phyloP scores from a whole-genome alignment of 2,113 vertebrate species.

The Atrichornis clamosus region DNA sequence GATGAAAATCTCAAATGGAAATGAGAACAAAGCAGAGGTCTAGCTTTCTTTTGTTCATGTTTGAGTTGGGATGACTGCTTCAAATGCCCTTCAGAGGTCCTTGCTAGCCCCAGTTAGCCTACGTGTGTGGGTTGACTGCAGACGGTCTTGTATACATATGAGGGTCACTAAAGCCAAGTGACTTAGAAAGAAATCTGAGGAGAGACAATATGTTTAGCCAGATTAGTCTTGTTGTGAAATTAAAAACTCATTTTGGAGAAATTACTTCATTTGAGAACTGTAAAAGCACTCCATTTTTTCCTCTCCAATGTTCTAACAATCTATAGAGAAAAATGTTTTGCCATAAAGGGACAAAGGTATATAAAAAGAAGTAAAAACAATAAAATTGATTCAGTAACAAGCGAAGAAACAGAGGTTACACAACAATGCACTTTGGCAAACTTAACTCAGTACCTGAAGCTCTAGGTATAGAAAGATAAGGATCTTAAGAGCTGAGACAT shows the following conservation, averaged over 20 bases:
- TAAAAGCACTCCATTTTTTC: neutral
- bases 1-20: neutral
- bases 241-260: neutral
- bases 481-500: neutral
- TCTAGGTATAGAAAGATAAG: neutral
- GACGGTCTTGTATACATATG: neutral
- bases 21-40: neutral
- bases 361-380: neutral
- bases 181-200: neutral
- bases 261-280: neutral
- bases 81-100: neutral
- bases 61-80: neutral
- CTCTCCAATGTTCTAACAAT: neutral
- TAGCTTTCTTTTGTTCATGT: neutral
- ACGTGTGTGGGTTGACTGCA: neutral
- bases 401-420: neutral
- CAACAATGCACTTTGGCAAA: neutral
- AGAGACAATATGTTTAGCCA: neutral
- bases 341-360: neutral
- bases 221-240: neutral
- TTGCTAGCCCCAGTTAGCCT: neutral
- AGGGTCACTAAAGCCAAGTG: neutral
- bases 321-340: neutral
- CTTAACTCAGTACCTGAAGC: neutral
- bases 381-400: neutral